Base-by-base conservation (phyloP, 2,797 vertebrate species). In the Sebastiscus tertius region DNA sequence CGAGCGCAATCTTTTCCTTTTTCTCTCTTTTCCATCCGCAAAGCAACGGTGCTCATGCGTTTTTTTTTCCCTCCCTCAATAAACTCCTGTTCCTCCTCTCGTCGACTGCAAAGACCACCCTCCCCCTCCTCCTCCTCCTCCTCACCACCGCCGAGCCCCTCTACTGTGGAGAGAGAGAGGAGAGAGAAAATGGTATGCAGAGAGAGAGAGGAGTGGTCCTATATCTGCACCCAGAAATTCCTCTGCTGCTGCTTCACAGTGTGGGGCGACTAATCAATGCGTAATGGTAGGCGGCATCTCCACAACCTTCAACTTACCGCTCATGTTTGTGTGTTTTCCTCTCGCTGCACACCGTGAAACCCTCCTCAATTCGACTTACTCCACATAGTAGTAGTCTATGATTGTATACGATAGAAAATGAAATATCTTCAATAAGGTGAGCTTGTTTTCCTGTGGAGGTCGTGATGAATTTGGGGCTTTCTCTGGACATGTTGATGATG, bases 71-170 rank as follows among this genome's bases (percentile, higher is more conserved):
- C 85, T 90, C 93, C 92, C 90, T 93, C 92, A 93, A 91, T 92
- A 94, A 95, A 95, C 93, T 93, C 94, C 92, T 92, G 92, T 93
- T 94, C 92, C 88, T 92, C 67, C 88, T 92, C 67, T 84, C 94
- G 94, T 94, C 91, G 92, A 93, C 92, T 92, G 94, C 91, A 95
- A 94, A 94, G 93, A 95, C 91, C 94, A 93, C 92, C 94, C 91
- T 90, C 92, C 92, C 85, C 88, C 39, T 42, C 39, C 39, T 42
- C 39, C 39, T 39, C 36, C 36, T 42, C 91, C 86, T 88, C 81
- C 83, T 86, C 87, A 84, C 58, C 89, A 76, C 71, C 80, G 62
- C 71, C 80, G 62, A 93, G 88, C 91, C 81, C 79, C 79, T 88
- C 79, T 88, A 87, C 87, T 85, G 90, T 87, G 83, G 81, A 86